Evolutionary conservation across 2,888 invertebrate genomes (phyloP), one percentile per base, ranked within the genome.

Genomic region (Malthinus seriepunctatus): DNA sequence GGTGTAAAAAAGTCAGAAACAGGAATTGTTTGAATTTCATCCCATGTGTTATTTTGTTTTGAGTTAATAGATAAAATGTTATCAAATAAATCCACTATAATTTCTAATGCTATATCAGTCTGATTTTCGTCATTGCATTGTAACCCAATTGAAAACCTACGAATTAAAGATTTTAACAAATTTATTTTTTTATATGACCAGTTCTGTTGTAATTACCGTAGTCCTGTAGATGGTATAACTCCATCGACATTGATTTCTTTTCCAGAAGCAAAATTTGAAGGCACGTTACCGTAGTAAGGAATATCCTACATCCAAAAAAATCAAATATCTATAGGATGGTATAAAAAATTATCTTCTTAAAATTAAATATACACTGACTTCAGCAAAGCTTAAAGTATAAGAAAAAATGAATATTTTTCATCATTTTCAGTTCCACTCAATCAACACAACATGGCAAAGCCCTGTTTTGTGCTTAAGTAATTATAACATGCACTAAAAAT

Each of bases 41-140:
- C 84, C 84, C 84, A 84, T 33, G 65, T 71, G 70, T 80, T 78
- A 3, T 75, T 73, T 53, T 76, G 72, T 38, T 83, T 76, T 38
- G 79, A 76, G 70, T 84, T 84, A 38, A 84, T 74, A 8, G 82
- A 79, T 7, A 85, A 69, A 11, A 76, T 70, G 14, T 78, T 77
- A 32, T 81, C 80, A 4, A 68, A 62, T 61, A 83, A 82, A 15
- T 82, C 78, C 8, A 81, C 79, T 23, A 86, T 84, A 0, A 90
- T 70, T 65, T 90, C 89, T 1, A 90, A 76, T 0, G 88, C 88
- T 38, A 90, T 85, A 70, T 90, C 88, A 70, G 88, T 88, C 0
- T 87, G 79, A 0, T 86, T 81, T 69, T 82, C 84, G 0, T 88
- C 86, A 0, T 89, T 89, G 64, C 86, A 83, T 66, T 88, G 88